Base-by-base conservation (phyloP, 2,888 invertebrate genomes). In the Stenurella melanura region DNA sequence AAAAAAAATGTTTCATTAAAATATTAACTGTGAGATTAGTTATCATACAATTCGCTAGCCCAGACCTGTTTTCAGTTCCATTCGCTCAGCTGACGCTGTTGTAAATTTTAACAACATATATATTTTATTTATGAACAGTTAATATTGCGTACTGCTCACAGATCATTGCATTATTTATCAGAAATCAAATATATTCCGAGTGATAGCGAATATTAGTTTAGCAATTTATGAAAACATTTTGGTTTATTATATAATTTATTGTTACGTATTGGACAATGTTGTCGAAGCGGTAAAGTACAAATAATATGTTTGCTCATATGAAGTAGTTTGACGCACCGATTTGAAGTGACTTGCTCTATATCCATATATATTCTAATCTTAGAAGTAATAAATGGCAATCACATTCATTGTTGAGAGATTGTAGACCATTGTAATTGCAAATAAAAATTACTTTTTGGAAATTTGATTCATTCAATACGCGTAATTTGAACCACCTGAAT, bases 171-270 rank as follows among this genome's bases (percentile, higher is more conserved):
- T 42, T 15, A 42, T 42, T 42, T 42, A 42, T 42, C 42, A 42
- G 42, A 42, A 42, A 42, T 42, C 42, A 42, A 42, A 42, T 42
- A 42, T 42, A 15, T 42, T n/a, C n/a, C n/a, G 42, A 4, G 15
- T 42, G 42, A 42, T 42, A 42, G 42, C 42, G 42, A 42, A 42
- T 42, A 42, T 42, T 42, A 42, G 42, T 42, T 42, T 42, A 42
- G 42, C 38, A 38, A 38, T 38, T 38, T 38, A 38, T 38, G 38
- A 11, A 11, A 38, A 42, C 42, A 42, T 42, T 42, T 42, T 42
- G 42, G 42, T 42, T 42, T 42, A 42, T 15, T 42, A 15, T 42
- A 42, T 15, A 42, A 42, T 42, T 42, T 38, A 38, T 38, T 38
- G 38, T 38, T 7, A 11, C 38, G 15, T 42, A 15, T 42, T 42